These are phyloP conservation scores for Meriones unguiculatus DNA, from an alignment of 2,113 vertebrate genomes.

Conservation along the genomic window DNA sequence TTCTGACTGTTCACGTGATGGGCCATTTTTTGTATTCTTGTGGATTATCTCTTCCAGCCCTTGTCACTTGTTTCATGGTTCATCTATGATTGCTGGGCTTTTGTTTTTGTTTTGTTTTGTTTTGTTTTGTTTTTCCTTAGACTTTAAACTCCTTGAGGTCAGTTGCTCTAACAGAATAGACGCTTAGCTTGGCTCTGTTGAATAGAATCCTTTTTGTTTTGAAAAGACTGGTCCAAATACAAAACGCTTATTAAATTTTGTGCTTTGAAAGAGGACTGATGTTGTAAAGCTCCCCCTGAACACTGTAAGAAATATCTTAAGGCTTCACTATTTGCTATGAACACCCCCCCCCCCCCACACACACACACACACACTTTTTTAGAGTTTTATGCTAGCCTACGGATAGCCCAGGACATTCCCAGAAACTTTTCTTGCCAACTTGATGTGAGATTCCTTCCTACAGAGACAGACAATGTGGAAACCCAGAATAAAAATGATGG, in stretches of 20 bases:
- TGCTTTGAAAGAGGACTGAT: not conserved
- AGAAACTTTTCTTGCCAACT: constrained; percentile 6
- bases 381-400: constrained; percentile 21
- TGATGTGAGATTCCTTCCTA: constrained; percentile 24
- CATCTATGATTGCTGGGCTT: not conserved
- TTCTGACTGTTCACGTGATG: not conserved
- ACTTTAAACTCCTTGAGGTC: not conserved
- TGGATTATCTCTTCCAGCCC: not conserved
- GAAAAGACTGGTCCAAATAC: constrained; percentile 25
- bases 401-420: not conserved
- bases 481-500: not conserved
- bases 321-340: not conserved
- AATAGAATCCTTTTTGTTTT: constrained; percentile 24
- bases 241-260: not conserved
- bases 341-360: not conserved
- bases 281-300: constrained; percentile 23
- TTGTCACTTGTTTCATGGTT: not conserved
- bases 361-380: not conserved
- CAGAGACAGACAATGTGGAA: constrained; percentile 36
- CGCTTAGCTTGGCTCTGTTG: not conserved
- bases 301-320: not conserved
- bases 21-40: not conserved
- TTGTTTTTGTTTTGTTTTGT: not conserved
- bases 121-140: constrained; percentile 48
- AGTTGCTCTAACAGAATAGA: not conserved